phyloP scores from a whole-genome alignment of 2,113 vertebrate genomes.

The Tinamus guttatus region DNA sequence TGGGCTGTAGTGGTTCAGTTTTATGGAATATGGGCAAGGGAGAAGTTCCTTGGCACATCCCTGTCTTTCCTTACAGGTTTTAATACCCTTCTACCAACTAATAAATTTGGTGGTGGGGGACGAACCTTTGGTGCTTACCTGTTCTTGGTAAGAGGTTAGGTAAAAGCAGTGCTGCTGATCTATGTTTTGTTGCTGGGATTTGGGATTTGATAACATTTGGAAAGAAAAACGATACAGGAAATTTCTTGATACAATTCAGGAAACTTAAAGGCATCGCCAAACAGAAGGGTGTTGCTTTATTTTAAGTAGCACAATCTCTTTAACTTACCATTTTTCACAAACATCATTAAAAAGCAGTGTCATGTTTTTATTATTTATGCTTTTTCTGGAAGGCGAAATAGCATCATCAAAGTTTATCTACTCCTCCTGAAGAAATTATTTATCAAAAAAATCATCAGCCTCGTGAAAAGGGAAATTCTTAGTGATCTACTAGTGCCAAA shows the following conservation, averaged over 20 bases:
- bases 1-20: neutral
- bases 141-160: neutral
- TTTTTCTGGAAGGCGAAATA: neutral
- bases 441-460: constrained; percentile 35
- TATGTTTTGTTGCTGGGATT: neutral
- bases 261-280: neutral
- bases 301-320: neutral
- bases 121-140: neutral
- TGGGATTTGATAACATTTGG: neutral
- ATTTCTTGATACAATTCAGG: neutral
- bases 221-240: neutral
- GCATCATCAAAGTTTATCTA: constrained; percentile 6
- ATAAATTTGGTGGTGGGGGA: neutral
- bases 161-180: neutral
- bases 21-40: neutral
- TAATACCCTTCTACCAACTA: neutral
- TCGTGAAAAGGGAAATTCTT: constrained; percentile 6
- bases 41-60: neutral
- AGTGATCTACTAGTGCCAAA: neutral
- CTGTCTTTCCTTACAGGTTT: neutral
- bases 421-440: neutral
- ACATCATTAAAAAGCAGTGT: neutral
- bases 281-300: neutral
- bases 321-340: neutral
- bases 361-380: neutral